Evolutionary conservation across 2,113 vertebrate species (phyloP).

Genomic region (Oryzias curvinotus): DNA sequence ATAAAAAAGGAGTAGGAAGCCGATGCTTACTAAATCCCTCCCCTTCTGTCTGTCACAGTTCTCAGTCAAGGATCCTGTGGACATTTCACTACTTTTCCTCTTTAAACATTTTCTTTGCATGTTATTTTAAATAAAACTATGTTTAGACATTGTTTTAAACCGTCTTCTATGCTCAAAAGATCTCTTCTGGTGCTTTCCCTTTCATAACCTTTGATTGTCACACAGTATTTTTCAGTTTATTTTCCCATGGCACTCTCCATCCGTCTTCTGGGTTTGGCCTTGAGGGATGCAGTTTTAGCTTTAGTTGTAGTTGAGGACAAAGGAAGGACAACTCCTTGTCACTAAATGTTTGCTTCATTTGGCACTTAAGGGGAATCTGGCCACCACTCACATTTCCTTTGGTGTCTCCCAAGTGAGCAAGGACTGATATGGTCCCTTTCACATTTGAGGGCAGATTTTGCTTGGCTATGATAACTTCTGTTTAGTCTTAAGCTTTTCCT

Average conservation of each 20-base stretch:
- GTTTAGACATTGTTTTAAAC: no score
- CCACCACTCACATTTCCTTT: slow-evolving; percentile 44
- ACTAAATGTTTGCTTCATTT: slow-evolving; percentile 62
- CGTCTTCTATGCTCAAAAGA: no score
- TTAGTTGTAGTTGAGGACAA: slow-evolving; percentile 47
- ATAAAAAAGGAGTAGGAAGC: no score
- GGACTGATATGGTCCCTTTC: slow-evolving; percentile 27
- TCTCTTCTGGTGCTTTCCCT: not conserved
- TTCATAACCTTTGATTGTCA: slow-evolving; percentile 13
- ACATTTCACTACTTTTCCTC: no score
- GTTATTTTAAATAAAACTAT: no score
- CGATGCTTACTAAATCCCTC: no score
- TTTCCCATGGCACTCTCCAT: not conserved
- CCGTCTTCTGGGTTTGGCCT: slow-evolving; percentile 25
- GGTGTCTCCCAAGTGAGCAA: slow-evolving; percentile 48
- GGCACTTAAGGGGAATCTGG: slow-evolving; percentile 53
- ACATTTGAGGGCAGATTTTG: slow-evolving; percentile 20
- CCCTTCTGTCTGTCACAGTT: no score
- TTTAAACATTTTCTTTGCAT: no score
- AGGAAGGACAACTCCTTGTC: slow-evolving; percentile 67
- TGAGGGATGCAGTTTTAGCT: slow-evolving; percentile 23
- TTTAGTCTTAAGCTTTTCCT: slow-evolving; percentile 27
- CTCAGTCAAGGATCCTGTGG: no score
- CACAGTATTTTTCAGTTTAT: slow-evolving; percentile 14
- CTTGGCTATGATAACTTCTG: slow-evolving; percentile 44